Base-by-base conservation (phyloP, 2,113 vertebrate genomes). In the Arvicanthis niloticus region DNA sequence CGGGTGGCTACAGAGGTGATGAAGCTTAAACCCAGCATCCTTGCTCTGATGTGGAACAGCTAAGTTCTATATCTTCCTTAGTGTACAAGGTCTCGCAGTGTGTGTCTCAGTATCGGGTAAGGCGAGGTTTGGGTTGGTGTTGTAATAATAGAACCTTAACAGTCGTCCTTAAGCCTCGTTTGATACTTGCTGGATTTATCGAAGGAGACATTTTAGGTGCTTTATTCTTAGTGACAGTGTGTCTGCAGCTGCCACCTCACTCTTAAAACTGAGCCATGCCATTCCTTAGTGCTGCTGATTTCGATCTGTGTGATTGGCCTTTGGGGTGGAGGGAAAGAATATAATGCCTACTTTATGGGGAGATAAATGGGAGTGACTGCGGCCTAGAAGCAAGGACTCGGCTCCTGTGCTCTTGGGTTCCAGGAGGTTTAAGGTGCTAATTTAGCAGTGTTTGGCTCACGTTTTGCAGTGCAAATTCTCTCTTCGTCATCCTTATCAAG, bases 251-350 rank as follows among this genome's bases (percentile, higher is more conserved):
- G 88, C 45, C 21, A 94, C 51, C 77, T 95, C 29, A 76, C 84
- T 93, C 95, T 93, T 78, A 95, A 96, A 97, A 94, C 75, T 15
- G 85, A 95, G 60, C 89, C n/a, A 3, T 75, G 34, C 88, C 91
- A 93, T 51, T 90, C 93, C 88, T 58, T 53, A 60, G 89, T 48
- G 89, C 96, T 97, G 76, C 93, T 90, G 24, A 86, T 96, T 96
- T 97, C 94, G 48, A 67, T 92, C 75, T 72, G 85, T 93, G 58
- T 93, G 95, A 75, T 84, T 93, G 72, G 85, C 48, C n/a, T 73
- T 91, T 95, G 73, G 65, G 26, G 34, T 86, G 45, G 7, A 94
- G 17, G 81, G 95, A 81, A 94, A 89, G 92, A 88, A 94, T 91
- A 67, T 88, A 88, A 78, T 81, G 77, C 56, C 89, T 94, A 94